A percentile compares a stretch with the other conserved stretches of the same genome.
phyloP scores from a whole-genome alignment of 2,888 invertebrate genomes.

The Hololepta plana region DNA sequence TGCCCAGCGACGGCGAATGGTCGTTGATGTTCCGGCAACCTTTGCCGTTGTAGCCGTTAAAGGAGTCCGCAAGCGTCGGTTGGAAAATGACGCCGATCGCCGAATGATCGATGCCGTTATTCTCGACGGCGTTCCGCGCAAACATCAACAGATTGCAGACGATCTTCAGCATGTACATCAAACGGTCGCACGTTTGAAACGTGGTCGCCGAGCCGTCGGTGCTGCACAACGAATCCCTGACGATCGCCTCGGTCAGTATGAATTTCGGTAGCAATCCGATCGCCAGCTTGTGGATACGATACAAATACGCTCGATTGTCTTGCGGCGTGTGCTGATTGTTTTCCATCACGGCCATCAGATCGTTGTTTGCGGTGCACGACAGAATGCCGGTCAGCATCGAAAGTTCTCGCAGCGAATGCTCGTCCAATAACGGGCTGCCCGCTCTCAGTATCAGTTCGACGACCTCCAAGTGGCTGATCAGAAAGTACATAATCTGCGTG shows the following conservation, averaged over 20 bases:
- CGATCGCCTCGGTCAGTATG: constrained; percentile 27
- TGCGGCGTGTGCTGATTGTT: constrained; percentile 24
- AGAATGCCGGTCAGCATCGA: constrained; percentile 46
- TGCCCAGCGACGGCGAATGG: constrained; percentile 30
- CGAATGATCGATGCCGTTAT: constrained; percentile 33
- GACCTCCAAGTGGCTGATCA: constrained; percentile 67
- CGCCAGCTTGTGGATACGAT: constrained; percentile 56
- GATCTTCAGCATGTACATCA: constrained; percentile 37
- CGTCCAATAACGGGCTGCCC: constrained; percentile 43
- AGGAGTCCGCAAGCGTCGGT: constrained; percentile 28
- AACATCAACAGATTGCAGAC: constrained; percentile 54
- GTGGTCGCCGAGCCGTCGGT: constrained; percentile 13
- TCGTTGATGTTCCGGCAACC: constrained; percentile 17
- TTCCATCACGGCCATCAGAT: constrained; percentile 20
- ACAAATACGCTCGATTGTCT: constrained; percentile 37
- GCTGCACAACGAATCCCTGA: constrained; percentile 23
- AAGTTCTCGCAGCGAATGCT: constrained; percentile 52
- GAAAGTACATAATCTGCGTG: constrained; percentile 60
- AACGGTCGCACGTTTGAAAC: constrained; percentile 25
- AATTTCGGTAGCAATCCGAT: constrained; percentile 58
- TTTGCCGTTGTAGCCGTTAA: constrained; percentile 14
- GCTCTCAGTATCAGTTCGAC: constrained; percentile 61
- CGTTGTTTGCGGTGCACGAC: constrained; percentile 22
- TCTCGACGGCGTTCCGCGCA: constrained; percentile 45
- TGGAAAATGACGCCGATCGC: constrained; percentile 34